Conservation (phyloP, 2,113 vertebrate genomes). For the Pygathrix nemaeus region DNA sequence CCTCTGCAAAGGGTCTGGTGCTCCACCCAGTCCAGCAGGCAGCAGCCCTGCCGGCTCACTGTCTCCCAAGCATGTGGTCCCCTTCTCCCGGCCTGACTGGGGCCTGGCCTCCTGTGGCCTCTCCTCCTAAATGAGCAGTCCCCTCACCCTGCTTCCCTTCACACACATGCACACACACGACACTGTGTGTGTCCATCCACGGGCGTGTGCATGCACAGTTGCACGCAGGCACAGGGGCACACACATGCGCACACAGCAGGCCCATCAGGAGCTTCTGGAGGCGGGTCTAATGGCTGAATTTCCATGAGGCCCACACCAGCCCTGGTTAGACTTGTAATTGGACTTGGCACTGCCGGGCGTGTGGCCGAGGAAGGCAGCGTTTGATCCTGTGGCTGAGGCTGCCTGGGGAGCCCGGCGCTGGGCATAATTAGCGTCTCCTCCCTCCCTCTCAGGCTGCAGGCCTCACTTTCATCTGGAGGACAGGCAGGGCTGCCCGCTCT, state of each 20-base stretch:
- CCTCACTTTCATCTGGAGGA: neutral
- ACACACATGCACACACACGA: neutral
- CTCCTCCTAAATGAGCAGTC: no score
- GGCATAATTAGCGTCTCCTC: constrained; percentile 81
- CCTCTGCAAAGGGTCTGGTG: neutral
- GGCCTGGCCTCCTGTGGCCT: neutral
- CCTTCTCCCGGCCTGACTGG: neutral
- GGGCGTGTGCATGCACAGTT: neutral
- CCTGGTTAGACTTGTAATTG: constrained; percentile 82
- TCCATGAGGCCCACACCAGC: constrained; percentile 79
- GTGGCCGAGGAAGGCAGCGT: constrained; percentile 72
- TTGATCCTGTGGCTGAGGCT: constrained; percentile 73
- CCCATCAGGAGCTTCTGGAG: constrained; percentile 77
- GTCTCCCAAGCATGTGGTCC: neutral
- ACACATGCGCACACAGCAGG: neutral
- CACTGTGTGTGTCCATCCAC: neutral
- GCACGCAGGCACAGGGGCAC: neutral
- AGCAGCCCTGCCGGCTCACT: accelerated
- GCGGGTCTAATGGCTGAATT: constrained; percentile 82
- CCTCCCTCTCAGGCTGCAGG: constrained; percentile 61
- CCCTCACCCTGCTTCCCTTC: neutral
- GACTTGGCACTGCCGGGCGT: constrained; percentile 78
- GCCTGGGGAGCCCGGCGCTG: constrained; percentile 71
- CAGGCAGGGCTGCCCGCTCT: neutral
- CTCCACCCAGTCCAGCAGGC: no score